Evolutionary conservation across 2,113 vertebrate species (phyloP).

Genomic region (Dicentrarchus labrax): DNA sequence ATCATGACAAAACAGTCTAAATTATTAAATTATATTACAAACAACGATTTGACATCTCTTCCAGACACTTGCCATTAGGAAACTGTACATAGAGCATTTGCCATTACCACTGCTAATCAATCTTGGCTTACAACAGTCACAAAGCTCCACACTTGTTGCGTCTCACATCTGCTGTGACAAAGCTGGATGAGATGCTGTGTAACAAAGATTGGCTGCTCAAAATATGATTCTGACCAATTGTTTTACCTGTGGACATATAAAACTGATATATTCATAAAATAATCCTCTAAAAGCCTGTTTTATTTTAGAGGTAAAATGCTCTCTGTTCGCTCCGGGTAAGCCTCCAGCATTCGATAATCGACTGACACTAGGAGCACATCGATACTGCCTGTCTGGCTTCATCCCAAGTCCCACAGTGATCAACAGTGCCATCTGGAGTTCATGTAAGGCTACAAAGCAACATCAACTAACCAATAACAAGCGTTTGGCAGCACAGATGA

Average conservation of each 20-base stretch:
- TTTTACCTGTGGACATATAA: not conserved
- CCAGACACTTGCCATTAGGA: constrained; percentile 8
- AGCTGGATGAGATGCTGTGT: not conserved
- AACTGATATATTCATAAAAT: not conserved
- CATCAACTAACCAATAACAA: not conserved
- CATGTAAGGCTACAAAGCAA: not conserved
- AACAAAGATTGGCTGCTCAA: constrained; percentile 8
- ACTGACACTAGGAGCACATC: not conserved
- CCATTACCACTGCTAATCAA: constrained; percentile 7
- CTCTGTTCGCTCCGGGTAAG: not conserved
- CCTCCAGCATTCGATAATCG: not conserved
- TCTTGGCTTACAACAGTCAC: not conserved
- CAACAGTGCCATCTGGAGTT: constrained; percentile 22
- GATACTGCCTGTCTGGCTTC: not conserved
- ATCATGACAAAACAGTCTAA: not conserved
- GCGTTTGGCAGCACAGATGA: not conserved
- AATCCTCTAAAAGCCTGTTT: not conserved
- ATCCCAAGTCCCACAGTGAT: constrained; percentile 5
- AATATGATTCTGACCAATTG: not conserved
- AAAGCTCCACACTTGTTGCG: constrained; percentile 22
- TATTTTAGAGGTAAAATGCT: not conserved
- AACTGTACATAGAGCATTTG: not conserved
- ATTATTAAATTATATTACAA: not conserved
- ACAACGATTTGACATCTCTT: not conserved
- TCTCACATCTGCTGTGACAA: not conserved